A percentile compares a stretch with the other conserved stretches of the same genome.
Conservation (phyloP, 1,140 invertebrate species). For the Heliothis subflexa region DNA sequence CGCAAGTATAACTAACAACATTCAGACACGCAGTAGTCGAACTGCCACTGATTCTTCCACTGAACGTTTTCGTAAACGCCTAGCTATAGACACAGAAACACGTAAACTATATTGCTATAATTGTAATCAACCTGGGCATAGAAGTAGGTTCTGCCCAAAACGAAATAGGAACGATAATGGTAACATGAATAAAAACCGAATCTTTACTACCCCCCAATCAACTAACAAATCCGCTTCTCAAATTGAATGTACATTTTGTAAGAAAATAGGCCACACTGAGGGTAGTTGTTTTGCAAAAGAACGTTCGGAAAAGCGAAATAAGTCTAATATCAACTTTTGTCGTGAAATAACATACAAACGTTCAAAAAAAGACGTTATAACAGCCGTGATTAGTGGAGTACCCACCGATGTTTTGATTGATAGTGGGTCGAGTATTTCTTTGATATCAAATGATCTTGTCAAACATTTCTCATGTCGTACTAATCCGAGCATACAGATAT, state of each 20-base stretch:
- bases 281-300: slow-evolving; percentile 52
- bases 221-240: background rate
- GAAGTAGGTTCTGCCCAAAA: slow-evolving; percentile 4
- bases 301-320: slow-evolving; percentile 39
- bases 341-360: background rate
- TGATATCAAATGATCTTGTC: slow-evolving; percentile 46
- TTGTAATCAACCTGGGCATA: slow-evolving; percentile 28
- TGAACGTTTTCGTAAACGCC: background rate
- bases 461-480: slow-evolving; percentile 46
- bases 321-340: slow-evolving; percentile 50
- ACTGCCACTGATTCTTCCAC: too few relatives aligned
- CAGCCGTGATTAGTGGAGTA: slow-evolving; percentile 48
- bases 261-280: slow-evolving; percentile 51
- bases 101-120: slow-evolving; percentile 38
- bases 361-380: slow-evolving; percentile 35
- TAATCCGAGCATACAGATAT: slow-evolving; percentile 37
- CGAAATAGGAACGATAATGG: background rate
- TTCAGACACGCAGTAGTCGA: background rate
- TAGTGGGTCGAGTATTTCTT: slow-evolving; percentile 54
- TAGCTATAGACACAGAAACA: background rate
- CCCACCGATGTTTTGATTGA: slow-evolving; percentile 56
- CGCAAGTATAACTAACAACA: background rate
- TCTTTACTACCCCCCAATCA: background rate
- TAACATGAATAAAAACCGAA: background rate
- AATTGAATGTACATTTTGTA: slow-evolving; percentile 51